Percentiles rank a stretch among this genome's conserved stretches.
These are phyloP conservation scores for Mionectes macconnelli DNA, from an alignment of 2,113 vertebrate species.

Conservation along the genomic window DNA sequence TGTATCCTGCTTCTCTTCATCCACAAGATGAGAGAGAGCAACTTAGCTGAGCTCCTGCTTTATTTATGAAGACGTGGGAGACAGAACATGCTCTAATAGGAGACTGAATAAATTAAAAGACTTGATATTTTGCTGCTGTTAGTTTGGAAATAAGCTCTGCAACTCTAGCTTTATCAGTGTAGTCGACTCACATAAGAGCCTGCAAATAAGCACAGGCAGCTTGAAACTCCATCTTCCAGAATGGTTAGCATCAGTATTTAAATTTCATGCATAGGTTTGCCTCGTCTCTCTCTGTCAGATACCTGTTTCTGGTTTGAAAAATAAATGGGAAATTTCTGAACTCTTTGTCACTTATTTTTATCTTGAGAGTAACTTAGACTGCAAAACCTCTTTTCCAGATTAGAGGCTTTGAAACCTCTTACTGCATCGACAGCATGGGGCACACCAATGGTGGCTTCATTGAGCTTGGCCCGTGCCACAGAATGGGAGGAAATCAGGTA, in stretches of 20 bases:
- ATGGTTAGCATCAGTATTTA: neutral
- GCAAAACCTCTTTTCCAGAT: constrained; percentile 75
- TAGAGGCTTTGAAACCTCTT: constrained; percentile 87
- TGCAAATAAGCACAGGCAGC: neutral
- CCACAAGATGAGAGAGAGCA: neutral
- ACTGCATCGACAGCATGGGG: constrained; percentile 99
- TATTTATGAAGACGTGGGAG: neutral
- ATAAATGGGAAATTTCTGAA: neutral
- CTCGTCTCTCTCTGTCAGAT: neutral
- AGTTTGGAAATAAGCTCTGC: neutral
- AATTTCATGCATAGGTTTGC: neutral
- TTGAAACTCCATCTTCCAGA: neutral
- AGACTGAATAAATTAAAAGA: neutral
- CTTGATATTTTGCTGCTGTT: neutral
- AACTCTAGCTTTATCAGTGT: neutral
- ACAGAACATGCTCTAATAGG: neutral
- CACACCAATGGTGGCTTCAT: constrained; percentile 90
- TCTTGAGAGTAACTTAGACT: neutral
- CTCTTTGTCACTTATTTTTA: neutral
- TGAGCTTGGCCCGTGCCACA: constrained; percentile 92
- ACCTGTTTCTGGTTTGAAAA: neutral
- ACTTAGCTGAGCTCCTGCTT: neutral
- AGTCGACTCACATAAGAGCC: neutral
- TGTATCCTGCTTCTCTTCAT: neutral
- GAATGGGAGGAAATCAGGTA: constrained; percentile 99